These are phyloP conservation scores for Melanotaenia duboulayi DNA, from an alignment of 2,113 vertebrate species.

Conservation along the genomic window DNA sequence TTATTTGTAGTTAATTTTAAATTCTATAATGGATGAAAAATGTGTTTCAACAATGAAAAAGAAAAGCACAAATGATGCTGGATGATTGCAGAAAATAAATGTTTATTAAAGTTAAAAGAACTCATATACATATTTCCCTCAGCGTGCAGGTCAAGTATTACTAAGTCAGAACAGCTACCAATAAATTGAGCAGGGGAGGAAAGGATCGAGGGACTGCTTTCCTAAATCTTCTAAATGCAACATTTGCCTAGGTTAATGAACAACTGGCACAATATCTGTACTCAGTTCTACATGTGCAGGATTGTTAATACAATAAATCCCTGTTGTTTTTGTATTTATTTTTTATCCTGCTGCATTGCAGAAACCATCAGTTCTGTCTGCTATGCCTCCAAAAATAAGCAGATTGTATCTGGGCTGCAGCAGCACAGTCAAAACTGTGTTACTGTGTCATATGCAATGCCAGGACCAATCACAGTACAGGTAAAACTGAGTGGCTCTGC, in stretches of 20 bases:
- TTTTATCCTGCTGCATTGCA: too few species aligned
- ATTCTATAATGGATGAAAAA: neutral
- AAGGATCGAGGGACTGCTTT: neutral
- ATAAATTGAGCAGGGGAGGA: neutral
- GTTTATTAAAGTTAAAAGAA: constrained; percentile 9
- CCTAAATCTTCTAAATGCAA: neutral
- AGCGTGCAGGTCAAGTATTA: constrained; percentile 5
- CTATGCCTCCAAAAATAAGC: neutral
- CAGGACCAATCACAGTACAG: constrained; percentile 66
- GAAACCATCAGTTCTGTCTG: neutral
- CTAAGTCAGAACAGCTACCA: neutral
- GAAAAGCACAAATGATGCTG: neutral
- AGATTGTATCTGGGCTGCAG: constrained; percentile 7
- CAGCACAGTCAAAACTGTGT: constrained; percentile 59
- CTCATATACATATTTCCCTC: neutral
- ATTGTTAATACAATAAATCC: neutral
- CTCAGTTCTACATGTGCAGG: neutral
- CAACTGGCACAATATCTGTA: neutral
- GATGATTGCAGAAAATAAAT: constrained; percentile 4
- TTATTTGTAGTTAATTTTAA: neutral
- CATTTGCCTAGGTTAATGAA: neutral
- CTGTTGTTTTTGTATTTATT: too few species aligned
- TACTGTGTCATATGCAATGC: constrained; percentile 71
- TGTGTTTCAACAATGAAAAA: neutral
- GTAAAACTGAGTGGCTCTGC: constrained; percentile 44